A percentile compares a stretch with the other conserved stretches of the same genome.
Evolutionary conservation across 1,140 invertebrate genomes (phyloP).

Genomic region (Lamellibrachia luymesi): DNA sequence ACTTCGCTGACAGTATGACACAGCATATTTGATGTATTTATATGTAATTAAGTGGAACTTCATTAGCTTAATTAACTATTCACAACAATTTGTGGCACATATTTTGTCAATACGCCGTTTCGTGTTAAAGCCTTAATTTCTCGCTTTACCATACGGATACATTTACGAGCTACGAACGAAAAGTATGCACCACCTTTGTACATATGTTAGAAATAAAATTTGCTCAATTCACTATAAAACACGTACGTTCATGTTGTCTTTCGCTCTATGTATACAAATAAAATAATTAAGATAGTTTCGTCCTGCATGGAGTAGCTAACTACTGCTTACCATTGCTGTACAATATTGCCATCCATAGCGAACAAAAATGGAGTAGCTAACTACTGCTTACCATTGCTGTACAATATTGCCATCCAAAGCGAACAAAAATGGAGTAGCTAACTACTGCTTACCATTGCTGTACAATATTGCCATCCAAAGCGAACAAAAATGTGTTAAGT

Average conservation of each 20-base stretch:
- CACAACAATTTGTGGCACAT: background rate
- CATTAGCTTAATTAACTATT: background rate
- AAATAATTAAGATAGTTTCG: too few species aligned
- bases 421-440: too few species aligned
- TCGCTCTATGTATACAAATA: background rate
- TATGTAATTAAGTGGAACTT: background rate
- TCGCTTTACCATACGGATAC: background rate
- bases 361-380: too few species aligned
- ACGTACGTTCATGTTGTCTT: background rate
- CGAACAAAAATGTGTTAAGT: too few species aligned
- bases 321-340: too few species aligned
- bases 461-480: too few species aligned
- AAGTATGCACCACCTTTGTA: background rate
- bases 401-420: too few species aligned
- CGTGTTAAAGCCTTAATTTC: background rate
- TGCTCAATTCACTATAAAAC: background rate
- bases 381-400: too few species aligned
- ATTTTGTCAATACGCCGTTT: background rate
- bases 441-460: too few species aligned
- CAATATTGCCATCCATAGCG: too few species aligned
- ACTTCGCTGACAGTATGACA: background rate
- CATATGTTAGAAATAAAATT: conserved; percentile 2
- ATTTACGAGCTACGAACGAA: background rate
- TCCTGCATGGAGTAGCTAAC: too few species aligned
- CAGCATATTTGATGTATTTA: background rate